Percentiles rank a stretch among this genome's conserved stretches.
These are phyloP conservation scores for Plecturocebus donacophilus DNA, from an alignment of 2,113 vertebrate genomes.

Conservation along the genomic window DNA sequence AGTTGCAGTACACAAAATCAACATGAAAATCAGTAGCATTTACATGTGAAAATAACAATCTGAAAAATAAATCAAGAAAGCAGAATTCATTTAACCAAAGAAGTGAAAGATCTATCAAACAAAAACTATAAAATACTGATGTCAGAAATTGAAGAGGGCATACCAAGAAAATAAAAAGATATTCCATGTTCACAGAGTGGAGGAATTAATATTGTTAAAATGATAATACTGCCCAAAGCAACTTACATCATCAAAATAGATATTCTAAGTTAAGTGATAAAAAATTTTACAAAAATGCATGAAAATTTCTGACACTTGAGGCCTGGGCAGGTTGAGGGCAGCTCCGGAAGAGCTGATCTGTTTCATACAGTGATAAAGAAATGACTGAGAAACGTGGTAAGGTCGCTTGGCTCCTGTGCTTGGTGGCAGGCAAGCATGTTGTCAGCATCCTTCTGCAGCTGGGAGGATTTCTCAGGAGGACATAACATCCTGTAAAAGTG, in stretches of 20 bases:
- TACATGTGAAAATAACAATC: no score
- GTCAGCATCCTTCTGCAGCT: neutral
- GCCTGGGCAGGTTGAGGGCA: neutral
- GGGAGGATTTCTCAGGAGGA: neutral
- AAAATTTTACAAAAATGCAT: neutral
- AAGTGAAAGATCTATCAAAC: no score
- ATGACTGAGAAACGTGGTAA: neutral
- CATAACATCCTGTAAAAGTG: neutral
- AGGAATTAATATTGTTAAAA: no score
- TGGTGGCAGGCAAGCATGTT: neutral
- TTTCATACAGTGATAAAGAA: neutral
- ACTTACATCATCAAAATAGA: neutral
- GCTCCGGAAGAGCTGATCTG: neutral
- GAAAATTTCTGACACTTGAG: neutral
- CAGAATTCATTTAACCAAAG: no score
- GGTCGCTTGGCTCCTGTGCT: neutral
- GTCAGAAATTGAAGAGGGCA: no score
- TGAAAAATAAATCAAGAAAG: no score
- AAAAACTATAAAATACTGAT: no score
- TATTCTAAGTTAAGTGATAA: neutral
- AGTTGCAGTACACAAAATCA: no score
- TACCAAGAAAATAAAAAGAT: no score
- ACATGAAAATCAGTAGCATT: no score
- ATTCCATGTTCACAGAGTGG: no score
- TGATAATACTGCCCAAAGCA: no score